Percentiles rank a stretch among this genome's conserved stretches.
These are phyloP conservation scores for Sylvicapra grimmia DNA, from an alignment of 2,113 vertebrate species.

Conservation along the genomic window DNA sequence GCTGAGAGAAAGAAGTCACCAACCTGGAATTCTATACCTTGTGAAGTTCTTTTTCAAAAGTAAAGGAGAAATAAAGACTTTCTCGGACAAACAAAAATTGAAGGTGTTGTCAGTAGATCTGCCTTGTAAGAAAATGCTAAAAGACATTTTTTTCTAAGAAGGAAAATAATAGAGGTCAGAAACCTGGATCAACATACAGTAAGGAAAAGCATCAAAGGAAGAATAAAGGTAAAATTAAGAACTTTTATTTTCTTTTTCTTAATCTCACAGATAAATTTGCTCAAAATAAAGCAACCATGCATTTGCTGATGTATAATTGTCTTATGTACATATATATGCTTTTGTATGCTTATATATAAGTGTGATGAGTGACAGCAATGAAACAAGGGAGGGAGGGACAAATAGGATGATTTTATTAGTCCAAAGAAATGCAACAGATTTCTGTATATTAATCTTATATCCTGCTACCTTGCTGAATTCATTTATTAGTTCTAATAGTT, in stretches of 20 bases:
- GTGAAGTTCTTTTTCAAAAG: not conserved
- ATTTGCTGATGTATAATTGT: not conserved
- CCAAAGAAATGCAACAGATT: not conserved
- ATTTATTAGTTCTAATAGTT: not conserved
- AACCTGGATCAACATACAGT: not conserved
- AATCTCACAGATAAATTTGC: not conserved
- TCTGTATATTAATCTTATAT: not conserved
- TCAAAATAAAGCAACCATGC: not conserved
- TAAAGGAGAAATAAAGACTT: not conserved
- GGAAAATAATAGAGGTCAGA: not conserved
- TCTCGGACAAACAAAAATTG: not conserved
- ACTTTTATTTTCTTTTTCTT: not conserved
- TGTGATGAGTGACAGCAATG: not conserved
- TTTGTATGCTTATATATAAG: not conserved
- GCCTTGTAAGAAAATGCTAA: not conserved
- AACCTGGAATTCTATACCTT: not conserved
- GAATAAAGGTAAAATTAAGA: not conserved
- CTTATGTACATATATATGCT: not conserved
- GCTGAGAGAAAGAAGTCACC: not conserved
- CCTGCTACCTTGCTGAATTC: not conserved
- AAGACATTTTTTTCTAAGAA: not conserved
- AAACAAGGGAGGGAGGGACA: not conserved
- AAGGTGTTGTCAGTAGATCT: not conserved
- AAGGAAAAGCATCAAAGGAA: not conserved
- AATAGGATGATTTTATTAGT: not conserved